Base-by-base conservation (phyloP, 2,888 invertebrate species). In the Tricholauxania praeusta region DNA sequence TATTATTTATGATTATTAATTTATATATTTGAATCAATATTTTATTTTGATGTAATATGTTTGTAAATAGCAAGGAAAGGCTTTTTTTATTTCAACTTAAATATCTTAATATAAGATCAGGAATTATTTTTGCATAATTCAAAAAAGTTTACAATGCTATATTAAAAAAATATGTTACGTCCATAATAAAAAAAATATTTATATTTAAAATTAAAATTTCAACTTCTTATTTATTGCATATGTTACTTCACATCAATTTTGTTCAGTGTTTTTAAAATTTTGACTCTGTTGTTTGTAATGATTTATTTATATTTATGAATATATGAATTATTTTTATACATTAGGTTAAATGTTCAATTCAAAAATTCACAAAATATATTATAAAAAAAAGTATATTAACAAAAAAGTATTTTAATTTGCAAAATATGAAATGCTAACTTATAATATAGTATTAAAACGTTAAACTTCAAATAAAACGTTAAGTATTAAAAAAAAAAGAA, bases 271-370 rank as follows among this genome's bases (percentile, higher is more conserved):
- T 17, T 62, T 32, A 47, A 47, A 32, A 15, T 62, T 28, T 39
- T 32, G 22, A 32, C 15, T 62, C 47, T 32, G 28, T 47, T 47
- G 47, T 47, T 62, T 32, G 47, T 47, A 28, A 32, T 60, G 39
- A 32, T 15, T 32, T 60, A 60, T 62, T 62, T 62, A 47, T 14
- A 47, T 39, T 15, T 62, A 17, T 32, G 19, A 32, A 32, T 62
- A 62, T 32, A 72, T 51, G 72, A 76, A 76, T 68, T 75, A 70
- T 82, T 81, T 83, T 81, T 83, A 82, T 71, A 80, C 81, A 82
- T 80, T 79, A 71, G 79, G 74, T 80, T 72, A 39, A 39, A 82
- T 82, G 78, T 78, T 76, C 39, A 77, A 78, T 78, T 76, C 73
- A 59, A 73, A 51, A 12, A 17, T 47, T 51, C 77, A 81, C 82